Evolutionary conservation across 1,140 invertebrate species (phyloP), one percentile per base, ranked within the genome.

Genomic region (Eumeta japonica): DNA sequence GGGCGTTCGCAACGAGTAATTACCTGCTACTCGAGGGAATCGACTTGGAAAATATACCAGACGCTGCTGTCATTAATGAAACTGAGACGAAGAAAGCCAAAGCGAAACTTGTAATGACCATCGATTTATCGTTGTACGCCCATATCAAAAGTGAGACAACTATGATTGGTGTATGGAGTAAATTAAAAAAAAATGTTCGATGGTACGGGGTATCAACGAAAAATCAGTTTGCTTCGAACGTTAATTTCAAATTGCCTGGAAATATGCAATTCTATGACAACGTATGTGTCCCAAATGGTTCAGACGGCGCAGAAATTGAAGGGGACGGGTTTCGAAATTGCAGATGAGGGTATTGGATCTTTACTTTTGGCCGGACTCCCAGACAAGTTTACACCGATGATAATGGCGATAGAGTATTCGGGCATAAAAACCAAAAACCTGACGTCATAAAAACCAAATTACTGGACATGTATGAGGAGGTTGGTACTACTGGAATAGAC

Each of bases 51-150:
- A n/a, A n/a, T n/a, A n/a, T n/a, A n/a, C n/a, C n/a, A n/a, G 9
- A 48, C 32, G 12, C 19, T 41, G 16, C 13, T 43, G 12, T 31
- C 30, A 13, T 49, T 11, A 46, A 49, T 43, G 46, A 45, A 35
- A 4, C 19, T 17, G 41, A 46, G 16, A 40, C 14, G 7, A 35
- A 39, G 13, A 55, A 55, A 45, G 48, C 54, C 1, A 54, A 54
- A 52, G 58, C 58, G 0, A 59, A 59, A 39, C 17, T 58, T 3
- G 47, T 63, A 9, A 39, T 66, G 35, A 55, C 52, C 0, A 61
- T 65, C 15, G 49, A 65, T 36, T 24, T 45, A 14, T 46, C 47
- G n/a, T 28, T 63, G 15, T 67, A 60, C 33, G 48, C 50, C 9
- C 54, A 65, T 42, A 55, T 65, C 7, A 47, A 54, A 28, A 46